phyloP scores from a whole-genome alignment of 1,140 invertebrate genomes.

The Schlechtendalia chinensis region DNA sequence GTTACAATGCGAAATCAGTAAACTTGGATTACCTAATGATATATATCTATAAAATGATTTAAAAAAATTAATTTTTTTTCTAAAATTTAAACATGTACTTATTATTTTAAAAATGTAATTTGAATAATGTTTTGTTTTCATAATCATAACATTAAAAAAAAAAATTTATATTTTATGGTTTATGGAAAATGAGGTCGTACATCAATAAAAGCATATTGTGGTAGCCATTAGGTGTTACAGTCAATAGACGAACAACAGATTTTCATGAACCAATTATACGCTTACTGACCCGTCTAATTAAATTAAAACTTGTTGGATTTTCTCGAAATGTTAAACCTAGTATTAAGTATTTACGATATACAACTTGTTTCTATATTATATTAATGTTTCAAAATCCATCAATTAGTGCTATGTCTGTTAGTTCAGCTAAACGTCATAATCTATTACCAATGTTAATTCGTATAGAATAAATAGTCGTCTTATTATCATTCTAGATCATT shows the following conservation, averaged over 20 bases:
- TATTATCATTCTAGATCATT: no score
- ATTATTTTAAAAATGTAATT: no score
- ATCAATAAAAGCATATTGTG: no score
- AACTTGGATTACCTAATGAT: no score
- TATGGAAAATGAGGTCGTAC: neutral
- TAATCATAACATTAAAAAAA: no score
- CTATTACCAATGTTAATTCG: neutral
- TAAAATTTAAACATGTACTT: no score
- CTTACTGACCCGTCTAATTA: neutral
- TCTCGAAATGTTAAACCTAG: neutral
- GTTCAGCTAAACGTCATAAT: neutral
- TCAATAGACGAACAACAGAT: neutral
- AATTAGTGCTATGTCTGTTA: neutral
- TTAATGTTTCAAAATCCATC: conserved; percentile 21
- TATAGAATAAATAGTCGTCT: neutral
- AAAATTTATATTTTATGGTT: no score
- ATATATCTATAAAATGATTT: no score
- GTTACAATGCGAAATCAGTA: no score
- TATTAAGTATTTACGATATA: neutral
- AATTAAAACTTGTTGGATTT: neutral
- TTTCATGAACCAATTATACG: neutral
- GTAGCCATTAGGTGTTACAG: no score
- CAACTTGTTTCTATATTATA: neutral
- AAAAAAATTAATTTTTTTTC: no score
- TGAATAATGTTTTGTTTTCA: no score